Evolutionary conservation across 2,797 vertebrate species (phyloP).

Genomic region (Cuculus canorus): DNA sequence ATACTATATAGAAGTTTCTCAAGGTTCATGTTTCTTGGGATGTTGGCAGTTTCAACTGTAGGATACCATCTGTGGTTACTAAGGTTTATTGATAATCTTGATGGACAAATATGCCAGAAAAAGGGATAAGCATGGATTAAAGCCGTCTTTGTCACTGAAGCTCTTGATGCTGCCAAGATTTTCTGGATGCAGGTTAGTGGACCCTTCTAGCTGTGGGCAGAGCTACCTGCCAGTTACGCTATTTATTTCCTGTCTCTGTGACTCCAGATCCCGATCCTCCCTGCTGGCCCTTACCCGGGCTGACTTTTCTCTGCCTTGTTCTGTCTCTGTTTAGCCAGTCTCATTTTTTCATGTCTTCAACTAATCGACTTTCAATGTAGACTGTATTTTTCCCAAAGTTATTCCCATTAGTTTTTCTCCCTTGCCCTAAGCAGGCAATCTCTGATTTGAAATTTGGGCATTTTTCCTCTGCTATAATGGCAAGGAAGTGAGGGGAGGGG

Average conservation of each 20-base stretch:
- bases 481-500: not conserved
- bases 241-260: not conserved
- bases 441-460: not conserved
- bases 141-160: not conserved
- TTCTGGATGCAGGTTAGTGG: not conserved
- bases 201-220: not conserved
- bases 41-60: not conserved
- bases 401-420: not conserved
- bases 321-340: not conserved
- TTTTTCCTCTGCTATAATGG: not conserved
- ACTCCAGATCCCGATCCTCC: not conserved
- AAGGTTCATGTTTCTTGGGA: not conserved
- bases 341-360: not conserved
- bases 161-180: not conserved
- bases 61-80: not conserved
- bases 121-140: not conserved
- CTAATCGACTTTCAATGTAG: accelerated
- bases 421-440: not conserved
- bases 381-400: not conserved
- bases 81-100: not conserved
- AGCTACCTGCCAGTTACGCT: not conserved
- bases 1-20: not conserved
- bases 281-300: not conserved
- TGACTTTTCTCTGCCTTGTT: not conserved
- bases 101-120: not conserved